Percentiles rank a stretch among this genome's conserved stretches.
Conservation (phyloP, 2,113 vertebrate genomes). For the Phaethon lepturus region DNA sequence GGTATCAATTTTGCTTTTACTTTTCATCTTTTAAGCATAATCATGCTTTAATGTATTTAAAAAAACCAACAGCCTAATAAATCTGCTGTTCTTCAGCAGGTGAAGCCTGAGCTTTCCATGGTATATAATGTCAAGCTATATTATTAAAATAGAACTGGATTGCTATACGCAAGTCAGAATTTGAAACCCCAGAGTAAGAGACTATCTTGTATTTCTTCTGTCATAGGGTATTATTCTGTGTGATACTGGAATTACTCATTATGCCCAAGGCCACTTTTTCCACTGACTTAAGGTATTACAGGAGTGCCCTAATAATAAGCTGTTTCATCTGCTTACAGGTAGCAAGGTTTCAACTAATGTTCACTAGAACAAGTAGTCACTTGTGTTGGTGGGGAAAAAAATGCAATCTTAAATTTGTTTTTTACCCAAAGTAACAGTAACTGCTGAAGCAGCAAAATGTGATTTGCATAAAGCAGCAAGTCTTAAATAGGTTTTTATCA, state of each 20-base stretch:
- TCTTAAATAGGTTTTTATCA: background rate
- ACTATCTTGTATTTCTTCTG: background rate
- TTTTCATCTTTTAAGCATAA: constrained; percentile 28
- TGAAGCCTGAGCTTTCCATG: background rate
- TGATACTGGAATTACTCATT: background rate
- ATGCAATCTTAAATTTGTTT: background rate
- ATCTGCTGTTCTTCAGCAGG: background rate
- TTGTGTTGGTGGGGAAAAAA: background rate
- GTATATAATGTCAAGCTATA: background rate
- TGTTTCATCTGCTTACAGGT: background rate
- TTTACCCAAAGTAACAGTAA: background rate
- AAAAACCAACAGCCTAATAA: background rate
- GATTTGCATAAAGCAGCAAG: background rate
- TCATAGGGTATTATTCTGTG: background rate
- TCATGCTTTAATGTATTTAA: background rate
- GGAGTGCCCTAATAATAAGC: background rate
- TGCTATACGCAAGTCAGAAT: background rate
- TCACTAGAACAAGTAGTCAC: background rate
- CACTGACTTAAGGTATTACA: background rate
- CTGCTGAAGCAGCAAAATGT: background rate
- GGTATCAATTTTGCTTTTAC: constrained; percentile 39
- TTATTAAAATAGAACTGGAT: background rate
- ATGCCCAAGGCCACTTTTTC: background rate
- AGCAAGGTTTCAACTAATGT: background rate
- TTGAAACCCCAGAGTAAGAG: background rate